Conservation (phyloP, 2,888 invertebrate species). For the Perdita meconis region DNA sequence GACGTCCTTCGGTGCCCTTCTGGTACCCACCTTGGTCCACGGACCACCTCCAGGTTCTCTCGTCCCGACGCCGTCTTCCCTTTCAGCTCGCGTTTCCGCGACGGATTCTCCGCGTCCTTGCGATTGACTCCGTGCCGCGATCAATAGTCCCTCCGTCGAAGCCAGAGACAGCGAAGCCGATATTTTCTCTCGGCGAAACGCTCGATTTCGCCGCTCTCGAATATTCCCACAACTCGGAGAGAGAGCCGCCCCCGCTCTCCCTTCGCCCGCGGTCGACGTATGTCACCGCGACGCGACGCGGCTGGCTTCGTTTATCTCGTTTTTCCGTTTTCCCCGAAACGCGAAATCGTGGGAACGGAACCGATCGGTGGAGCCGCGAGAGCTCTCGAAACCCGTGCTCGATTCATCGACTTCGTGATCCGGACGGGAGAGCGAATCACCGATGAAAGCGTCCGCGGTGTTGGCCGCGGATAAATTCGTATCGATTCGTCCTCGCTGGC, state of each 20-base stretch:
- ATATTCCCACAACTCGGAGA: background rate
- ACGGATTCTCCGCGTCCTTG: background rate
- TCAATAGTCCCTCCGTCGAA: slow-evolving; percentile 2
- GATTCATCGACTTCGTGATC: slow-evolving; percentile 60
- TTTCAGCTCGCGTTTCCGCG: slow-evolving; percentile 41
- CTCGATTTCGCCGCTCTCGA: background rate
- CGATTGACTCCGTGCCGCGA: slow-evolving; percentile 1
- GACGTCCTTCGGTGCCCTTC: slow-evolving; percentile 67
- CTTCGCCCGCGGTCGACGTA: background rate
- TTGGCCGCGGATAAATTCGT: slow-evolving; percentile 64
- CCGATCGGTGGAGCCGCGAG: slow-evolving; percentile 45
- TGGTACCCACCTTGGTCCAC: slow-evolving; percentile 70
- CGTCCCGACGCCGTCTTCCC: slow-evolving; percentile 35
- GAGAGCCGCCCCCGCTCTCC: too few species aligned
- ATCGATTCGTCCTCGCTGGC: slow-evolving; percentile 57
- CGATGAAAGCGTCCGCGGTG: slow-evolving; percentile 43
- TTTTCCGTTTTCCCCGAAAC: background rate
- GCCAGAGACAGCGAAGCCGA: too few species aligned
- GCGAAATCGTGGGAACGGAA: slow-evolving; percentile 51
- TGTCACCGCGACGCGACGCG: background rate
- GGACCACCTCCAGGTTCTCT: slow-evolving; percentile 55
- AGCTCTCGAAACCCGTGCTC: slow-evolving; percentile 56
- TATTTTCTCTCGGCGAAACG: too few species aligned
- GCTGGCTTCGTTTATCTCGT: background rate
- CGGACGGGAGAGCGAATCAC: slow-evolving; percentile 45